Percentiles rank a stretch among this genome's conserved stretches.
Conservation (phyloP, 2,113 vertebrate species). For the Barnardius zonarius region DNA sequence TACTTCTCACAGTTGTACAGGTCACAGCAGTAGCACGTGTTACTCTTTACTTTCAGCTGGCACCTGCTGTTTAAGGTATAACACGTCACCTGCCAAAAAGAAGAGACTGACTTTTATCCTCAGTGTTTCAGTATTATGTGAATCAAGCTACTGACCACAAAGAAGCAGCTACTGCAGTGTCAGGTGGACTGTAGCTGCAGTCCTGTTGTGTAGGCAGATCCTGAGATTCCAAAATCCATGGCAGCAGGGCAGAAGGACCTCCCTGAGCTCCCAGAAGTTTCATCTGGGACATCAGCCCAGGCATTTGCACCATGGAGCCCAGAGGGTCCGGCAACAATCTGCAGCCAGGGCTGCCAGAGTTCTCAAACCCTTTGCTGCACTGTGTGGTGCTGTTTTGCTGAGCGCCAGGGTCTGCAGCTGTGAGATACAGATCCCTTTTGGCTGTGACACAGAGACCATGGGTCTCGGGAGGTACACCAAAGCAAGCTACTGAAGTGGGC, state of each 20-base stretch:
- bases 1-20: conserved; percentile 89
- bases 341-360: neutral
- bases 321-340: neutral
- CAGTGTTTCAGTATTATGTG: neutral
- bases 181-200: neutral
- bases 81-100: conserved; percentile 82
- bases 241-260: neutral
- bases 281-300: neutral
- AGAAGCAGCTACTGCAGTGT: neutral
- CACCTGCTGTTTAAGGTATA: conserved; percentile 76
- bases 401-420: neutral
- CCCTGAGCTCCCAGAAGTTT: neutral
- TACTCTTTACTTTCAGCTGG: conserved; percentile 83
- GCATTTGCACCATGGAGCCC: neutral
- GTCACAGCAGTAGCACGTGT: conserved; percentile 96
- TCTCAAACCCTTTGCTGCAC: neutral
- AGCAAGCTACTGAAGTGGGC: neutral
- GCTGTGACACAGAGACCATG: fast-evolving
- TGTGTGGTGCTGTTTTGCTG: neutral
- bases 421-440: fast-evolving
- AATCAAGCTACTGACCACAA: neutral
- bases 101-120: neutral
- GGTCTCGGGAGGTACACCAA: neutral
- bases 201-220: neutral
- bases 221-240: neutral